These are phyloP conservation scores for Brachionus manjavacas DNA, from an alignment of 1,140 invertebrate species.

Conservation along the genomic window DNA sequence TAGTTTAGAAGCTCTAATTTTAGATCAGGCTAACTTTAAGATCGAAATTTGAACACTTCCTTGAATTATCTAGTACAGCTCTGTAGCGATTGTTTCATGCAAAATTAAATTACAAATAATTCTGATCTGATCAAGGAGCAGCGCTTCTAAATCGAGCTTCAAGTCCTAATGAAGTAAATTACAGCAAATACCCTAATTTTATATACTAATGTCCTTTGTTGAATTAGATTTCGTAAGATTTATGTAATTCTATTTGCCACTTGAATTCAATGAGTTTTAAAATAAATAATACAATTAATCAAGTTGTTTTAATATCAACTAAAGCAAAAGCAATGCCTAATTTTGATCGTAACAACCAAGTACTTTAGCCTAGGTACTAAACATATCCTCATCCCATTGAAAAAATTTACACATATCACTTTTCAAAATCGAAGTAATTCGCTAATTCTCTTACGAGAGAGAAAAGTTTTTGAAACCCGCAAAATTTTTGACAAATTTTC, in stretches of 20 bases:
- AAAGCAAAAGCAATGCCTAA: neutral
- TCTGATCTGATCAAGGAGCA: neutral
- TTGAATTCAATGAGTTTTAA: neutral
- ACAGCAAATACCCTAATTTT: neutral
- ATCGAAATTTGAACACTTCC: no score
- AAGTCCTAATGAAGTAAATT: neutral
- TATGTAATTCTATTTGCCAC: neutral
- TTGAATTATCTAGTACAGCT: no score
- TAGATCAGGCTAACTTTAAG: no score
- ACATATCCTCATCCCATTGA: neutral
- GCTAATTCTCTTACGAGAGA: neutral
- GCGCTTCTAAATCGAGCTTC: neutral
- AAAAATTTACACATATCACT: neutral
- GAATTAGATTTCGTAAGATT: constrained; percentile 4
- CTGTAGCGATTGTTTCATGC: no score
- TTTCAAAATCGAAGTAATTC: neutral
- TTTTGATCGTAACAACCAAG: neutral
- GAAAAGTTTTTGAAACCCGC: neutral
- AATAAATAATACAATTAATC: neutral
- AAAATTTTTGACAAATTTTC: neutral
- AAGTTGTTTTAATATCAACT: neutral
- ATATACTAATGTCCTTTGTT: neutral
- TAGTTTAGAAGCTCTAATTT: no score
- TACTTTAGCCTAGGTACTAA: neutral
- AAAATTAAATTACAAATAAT: neutral